Conservation (phyloP, 2,797 vertebrate genomes). For the Artibeus lituratus region DNA sequence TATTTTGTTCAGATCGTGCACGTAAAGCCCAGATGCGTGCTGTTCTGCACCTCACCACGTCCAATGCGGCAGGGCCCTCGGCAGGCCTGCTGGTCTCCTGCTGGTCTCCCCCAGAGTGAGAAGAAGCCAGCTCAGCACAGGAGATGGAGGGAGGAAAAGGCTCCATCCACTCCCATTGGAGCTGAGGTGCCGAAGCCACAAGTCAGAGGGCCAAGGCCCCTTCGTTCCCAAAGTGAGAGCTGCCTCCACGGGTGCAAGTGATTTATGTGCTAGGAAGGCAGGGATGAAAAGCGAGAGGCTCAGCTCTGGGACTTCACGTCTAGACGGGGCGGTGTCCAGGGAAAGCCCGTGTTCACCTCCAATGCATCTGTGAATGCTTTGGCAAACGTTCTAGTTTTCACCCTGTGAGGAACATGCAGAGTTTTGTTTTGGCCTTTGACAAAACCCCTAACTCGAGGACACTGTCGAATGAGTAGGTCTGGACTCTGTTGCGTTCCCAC, state of each 20-base stretch:
- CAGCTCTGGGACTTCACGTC: background rate
- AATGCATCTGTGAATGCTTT: background rate
- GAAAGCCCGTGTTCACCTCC: background rate
- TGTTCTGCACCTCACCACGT: fast-evolving
- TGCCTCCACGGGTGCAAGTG: background rate
- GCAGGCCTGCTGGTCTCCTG: background rate
- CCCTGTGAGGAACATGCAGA: background rate
- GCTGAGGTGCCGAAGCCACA: background rate
- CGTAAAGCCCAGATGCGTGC: fast-evolving
- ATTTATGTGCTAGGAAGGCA: background rate
- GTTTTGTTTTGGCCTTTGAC: slow-evolving; percentile 37
- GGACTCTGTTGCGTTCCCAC: background rate
- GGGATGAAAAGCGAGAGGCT: background rate
- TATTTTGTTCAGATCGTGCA: fast-evolving
- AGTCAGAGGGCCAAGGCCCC: background rate
- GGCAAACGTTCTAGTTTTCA: background rate
- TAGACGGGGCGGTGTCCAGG: background rate
- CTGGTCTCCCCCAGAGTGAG: background rate
- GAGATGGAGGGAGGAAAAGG: background rate
- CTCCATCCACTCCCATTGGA: background rate
- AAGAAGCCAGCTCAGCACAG: background rate
- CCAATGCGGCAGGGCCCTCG: background rate
- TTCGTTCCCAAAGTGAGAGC: background rate
- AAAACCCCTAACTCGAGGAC: background rate
- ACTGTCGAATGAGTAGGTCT: background rate